Base-by-base conservation (phyloP, 2,797 vertebrate genomes). In the Ciconia nigra region DNA sequence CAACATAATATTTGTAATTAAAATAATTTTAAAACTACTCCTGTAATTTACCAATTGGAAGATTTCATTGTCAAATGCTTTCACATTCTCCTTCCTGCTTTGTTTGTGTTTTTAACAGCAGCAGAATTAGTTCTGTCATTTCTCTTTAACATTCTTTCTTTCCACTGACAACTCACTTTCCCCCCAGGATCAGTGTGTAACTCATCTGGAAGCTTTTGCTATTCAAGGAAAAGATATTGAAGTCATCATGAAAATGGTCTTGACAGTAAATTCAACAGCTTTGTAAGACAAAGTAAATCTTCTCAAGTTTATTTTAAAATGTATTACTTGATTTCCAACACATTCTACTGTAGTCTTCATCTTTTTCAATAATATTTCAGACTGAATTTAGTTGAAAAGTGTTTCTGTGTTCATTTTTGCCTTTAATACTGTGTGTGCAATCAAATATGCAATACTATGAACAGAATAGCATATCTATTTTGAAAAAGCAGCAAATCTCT, bases 231-330 rank as follows among this genome's bases (percentile, higher is more conserved):
- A 95, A 62, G 35, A 54, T 92, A 89, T 79, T 84, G 66, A 90
- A 92, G 13, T 63, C 41, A 63, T 88, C 28, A 31, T 66, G 46
- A 72, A 83, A 82, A 69, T 55, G 22, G 17, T 63, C 35, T 83
- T 81, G 81, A 96, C 86, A 67, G 54, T 89, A 39, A 35, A 55
- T 83, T 89, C 59, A 47, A 85, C 66, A 95, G 92, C 87, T 96
- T 96, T 90, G 83, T 96, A 95, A 96, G 86, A 90, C 35, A 51
- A 52, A 87, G 57, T 67, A 84, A 52, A 47, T 89, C 21, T 67
- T 96, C 78, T 94, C 85, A 95, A 94, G 79, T 96, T 97, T 94
- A 91, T 96, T 87, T 95, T 92, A 66, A 81, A 92, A 62, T 78
- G 35, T 92, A 74, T 89, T 94, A 89, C 57, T 94, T 33, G 66